Evolutionary conservation across 2,888 invertebrate genomes (phyloP), one percentile per base, ranked within the genome.

Genomic region (Agonopterix heracliana): DNA sequence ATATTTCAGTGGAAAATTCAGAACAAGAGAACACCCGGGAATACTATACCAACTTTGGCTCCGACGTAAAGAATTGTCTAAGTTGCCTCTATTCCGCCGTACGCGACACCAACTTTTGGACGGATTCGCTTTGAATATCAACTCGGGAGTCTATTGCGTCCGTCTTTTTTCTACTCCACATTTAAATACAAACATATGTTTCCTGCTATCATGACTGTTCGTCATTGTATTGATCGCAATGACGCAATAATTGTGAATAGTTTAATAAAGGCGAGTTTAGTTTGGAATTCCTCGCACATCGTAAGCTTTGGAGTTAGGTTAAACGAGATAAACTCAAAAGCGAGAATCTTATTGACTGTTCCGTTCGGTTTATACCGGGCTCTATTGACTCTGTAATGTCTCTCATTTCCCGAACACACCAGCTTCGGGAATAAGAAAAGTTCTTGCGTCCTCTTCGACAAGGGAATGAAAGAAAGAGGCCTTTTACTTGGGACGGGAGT

Each of bases 341-440:
- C 75, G 68, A 66, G 74, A 69, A 68, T 73, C 80, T 76, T 78
- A 81, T 81, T 79, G 81, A 79, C 77, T 79, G 78, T 75, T 73
- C 75, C 70, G 68, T 76, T 74, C 77, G 61, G 77, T 69, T 75
- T 72, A 71, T 72, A 72, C 74, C 72, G 67, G 68, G 74, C 71
- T 77, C 83, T 81, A 84, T 85, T 83, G 83, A 84, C 81, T 83
- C 78, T 56, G 79, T 86, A 85, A 86, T 84, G 81, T 82, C 79
- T 72, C 79, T 81, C 81, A 83, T 85, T 86, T 85, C 84, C 81
- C 78, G 77, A 82, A 81, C 71, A 64, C 59, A 74, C 75, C 77
- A 76, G 78, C 77, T 78, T 73, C 67, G 71, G 72, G 76, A 81
- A 84, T 81, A 83, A 82, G 84, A 81, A 86, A 87, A 86, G 81